phyloP scores from a whole-genome alignment of 2,888 invertebrate species.

The Platycheirus albimanus region DNA sequence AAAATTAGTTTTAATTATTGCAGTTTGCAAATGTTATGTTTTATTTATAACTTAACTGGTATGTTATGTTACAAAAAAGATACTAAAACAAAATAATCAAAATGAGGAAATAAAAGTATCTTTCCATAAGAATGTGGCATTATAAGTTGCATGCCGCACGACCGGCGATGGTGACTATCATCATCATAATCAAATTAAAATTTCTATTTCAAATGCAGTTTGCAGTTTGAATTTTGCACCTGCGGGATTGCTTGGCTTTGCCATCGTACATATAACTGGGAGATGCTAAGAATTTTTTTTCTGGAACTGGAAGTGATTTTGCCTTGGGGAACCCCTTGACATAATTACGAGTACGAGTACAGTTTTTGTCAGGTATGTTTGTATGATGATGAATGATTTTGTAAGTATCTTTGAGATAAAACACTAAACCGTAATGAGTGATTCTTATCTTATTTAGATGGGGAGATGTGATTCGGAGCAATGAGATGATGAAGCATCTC shows the following conservation, averaged over 20 bases:
- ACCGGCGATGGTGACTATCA: no score
- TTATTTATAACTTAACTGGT: neutral
- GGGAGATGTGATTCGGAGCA: neutral
- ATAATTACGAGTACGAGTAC: constrained; percentile 56
- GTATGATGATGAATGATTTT: no score
- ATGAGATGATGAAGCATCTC: neutral
- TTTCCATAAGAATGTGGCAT: constrained; percentile 36
- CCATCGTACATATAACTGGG: neutral
- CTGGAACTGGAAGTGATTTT: neutral
- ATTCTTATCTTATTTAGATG: constrained; percentile 33
- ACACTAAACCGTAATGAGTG: constrained; percentile 23
- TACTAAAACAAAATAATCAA: neutral
- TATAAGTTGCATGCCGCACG: constrained; percentile 54
- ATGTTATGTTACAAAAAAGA: neutral
- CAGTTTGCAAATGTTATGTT: constrained; percentile 28
- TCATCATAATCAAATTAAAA: constrained; percentile 20
- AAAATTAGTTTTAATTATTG: constrained; percentile 48
- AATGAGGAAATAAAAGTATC: constrained; percentile 41
- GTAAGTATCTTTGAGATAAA: neutral
- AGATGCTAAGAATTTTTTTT: constrained; percentile 6
- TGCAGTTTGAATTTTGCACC: no score
- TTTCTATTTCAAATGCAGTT: constrained; percentile 29
- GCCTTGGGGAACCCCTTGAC: constrained; percentile 47
- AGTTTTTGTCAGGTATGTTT: constrained; percentile 38
- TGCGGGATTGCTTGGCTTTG: constrained; percentile 10